These are phyloP conservation scores for Notarius quadriscutis DNA, from an alignment of 2,113 vertebrate genomes.

Conservation along the genomic window DNA sequence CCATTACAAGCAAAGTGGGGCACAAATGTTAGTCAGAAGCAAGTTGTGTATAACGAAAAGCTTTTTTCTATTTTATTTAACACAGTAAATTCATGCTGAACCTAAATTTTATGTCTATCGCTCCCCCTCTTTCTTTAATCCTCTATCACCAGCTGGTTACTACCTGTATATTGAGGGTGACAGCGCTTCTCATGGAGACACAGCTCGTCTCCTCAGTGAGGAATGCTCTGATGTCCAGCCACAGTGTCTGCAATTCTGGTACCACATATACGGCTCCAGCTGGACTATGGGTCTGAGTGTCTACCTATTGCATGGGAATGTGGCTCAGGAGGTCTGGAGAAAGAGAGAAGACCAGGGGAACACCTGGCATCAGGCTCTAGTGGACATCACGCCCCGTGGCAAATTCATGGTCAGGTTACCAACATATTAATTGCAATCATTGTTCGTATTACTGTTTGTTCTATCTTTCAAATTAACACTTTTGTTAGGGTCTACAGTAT, in stretches of 20 bases:
- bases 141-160: slow-evolving; percentile 64
- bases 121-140: background rate
- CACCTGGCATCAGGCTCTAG: slow-evolving; percentile 66
- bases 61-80: background rate
- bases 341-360: slow-evolving; percentile 68
- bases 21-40: no score
- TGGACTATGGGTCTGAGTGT: slow-evolving; percentile 71
- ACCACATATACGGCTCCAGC: slow-evolving; percentile 77
- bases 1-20: no score
- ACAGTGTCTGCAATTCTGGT: slow-evolving; percentile 83
- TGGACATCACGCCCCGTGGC: slow-evolving; percentile 61
- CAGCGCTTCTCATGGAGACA: slow-evolving; percentile 55
- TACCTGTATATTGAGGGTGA: slow-evolving; percentile 77
- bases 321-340: slow-evolving; percentile 43
- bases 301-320: slow-evolving; percentile 62
- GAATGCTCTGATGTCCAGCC: slow-evolving; percentile 66
- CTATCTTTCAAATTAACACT: background rate
- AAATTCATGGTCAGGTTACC: slow-evolving; percentile 52
- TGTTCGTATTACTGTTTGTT: background rate
- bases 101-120: no score
- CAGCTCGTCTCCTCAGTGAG: slow-evolving; percentile 70
- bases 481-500: background rate
- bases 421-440: background rate
- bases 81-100: no score
- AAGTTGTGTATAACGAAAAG: no score